phyloP scores from a whole-genome alignment of 2,888 invertebrate genomes.

The Tricholauxania praeusta region DNA sequence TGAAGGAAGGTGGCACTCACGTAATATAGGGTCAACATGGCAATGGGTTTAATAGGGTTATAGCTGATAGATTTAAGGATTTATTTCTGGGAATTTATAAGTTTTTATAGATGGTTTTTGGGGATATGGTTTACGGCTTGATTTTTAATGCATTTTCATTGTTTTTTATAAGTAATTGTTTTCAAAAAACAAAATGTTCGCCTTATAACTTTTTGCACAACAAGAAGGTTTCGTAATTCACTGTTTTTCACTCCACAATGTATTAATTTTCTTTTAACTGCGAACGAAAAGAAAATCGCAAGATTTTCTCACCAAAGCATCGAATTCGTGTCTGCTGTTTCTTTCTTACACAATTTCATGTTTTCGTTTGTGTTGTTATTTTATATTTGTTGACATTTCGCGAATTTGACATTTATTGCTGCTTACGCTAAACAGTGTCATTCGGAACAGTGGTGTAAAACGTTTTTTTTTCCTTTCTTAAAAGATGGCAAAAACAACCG shows the following conservation, averaged over 20 bases:
- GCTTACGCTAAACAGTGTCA: neutral
- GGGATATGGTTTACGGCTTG: neutral
- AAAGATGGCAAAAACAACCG: no score
- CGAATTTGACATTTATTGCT: conserved; percentile 23
- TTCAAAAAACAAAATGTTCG: neutral
- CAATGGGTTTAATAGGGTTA: neutral
- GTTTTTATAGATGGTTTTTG: neutral
- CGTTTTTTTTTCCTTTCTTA: no score
- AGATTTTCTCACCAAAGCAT: neutral
- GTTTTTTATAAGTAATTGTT: neutral
- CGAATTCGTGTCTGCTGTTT: conserved; percentile 1
- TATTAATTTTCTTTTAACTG: no score
- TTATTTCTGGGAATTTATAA: no score
- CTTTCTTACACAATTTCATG: conserved; percentile 29
- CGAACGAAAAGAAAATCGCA: no score
- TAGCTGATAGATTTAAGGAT: no score
- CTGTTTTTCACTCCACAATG: neutral
- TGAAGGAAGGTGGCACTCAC: conserved; percentile 86
- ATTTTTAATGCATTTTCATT: neutral
- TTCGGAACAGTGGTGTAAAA: no score
- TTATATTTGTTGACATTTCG: neutral
- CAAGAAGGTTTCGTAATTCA: conserved; percentile 30
- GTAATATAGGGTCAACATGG: conserved; percentile 82
- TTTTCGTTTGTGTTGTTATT: conserved; percentile 11
- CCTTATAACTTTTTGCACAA: neutral